Base-by-base conservation (phyloP, 2,797 vertebrate species). In the Melanotaenia parkinsoni region DNA sequence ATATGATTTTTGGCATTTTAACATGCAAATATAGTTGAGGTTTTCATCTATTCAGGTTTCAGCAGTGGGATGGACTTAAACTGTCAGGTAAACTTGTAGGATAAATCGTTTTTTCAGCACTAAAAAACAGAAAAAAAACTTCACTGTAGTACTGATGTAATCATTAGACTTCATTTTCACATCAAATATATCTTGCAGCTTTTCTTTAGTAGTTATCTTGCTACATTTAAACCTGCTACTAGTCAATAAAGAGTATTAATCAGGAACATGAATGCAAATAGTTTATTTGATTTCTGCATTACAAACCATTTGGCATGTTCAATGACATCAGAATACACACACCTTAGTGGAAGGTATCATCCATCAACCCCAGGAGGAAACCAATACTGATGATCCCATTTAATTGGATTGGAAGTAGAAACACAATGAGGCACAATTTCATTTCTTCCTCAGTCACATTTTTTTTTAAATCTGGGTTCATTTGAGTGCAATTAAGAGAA, bases 241-340 rank as follows among this genome's bases (percentile, higher is more conserved):
- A 62, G 28, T 59, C 13, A 53, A 20, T 38, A 6, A 63, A 53
- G 32, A 5, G 51, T 53, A 45, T 32, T 45, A 67, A 14, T 47
- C 5, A 63, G 43, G 32, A 3, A 51, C 53, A 59, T 20, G 45
- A 72, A 67, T 38, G 24, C 12, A 72, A 70, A 80, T 73, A 11
- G 67, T 88, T 78, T 85, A 86, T 86, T 88, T 71, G 35, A 35
- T 80, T 76, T 74, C 78, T 57, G 73, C 75, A 81, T 63, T 32
- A 57, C 30, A 58, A 77, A 83, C 54, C 38, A 53, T 63, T 72
- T 72, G 69, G 67, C 70, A 80, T 38, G 50, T 67, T 71, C n/a
- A 59, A 10, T 24, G 12, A 63, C 22, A 59, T 70, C n/a, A 53
- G 32, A 69, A 50, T 24, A 26, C 5, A 43, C 5, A 70, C 7